These are phyloP conservation scores for Lerista edwardsae DNA, from an alignment of 2,797 vertebrate species.

Conservation along the genomic window DNA sequence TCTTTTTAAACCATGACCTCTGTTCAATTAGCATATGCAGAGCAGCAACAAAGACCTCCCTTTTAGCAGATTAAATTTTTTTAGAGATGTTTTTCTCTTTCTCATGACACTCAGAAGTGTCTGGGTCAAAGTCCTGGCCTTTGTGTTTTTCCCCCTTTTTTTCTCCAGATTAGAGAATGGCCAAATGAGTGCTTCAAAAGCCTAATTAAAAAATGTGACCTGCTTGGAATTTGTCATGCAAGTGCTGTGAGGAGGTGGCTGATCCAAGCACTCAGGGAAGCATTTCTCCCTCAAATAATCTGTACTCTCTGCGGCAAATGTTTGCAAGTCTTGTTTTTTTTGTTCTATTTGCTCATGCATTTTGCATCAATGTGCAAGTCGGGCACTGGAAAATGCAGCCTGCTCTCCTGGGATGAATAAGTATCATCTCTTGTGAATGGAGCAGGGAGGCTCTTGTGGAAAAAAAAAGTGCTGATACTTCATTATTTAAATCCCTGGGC, in stretches of 20 bases:
- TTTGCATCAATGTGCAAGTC: not conserved
- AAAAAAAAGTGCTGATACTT: not conserved
- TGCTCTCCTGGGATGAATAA: not conserved
- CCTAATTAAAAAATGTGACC: not conserved
- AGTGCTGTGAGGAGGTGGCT: not conserved
- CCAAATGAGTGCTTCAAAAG: not conserved
- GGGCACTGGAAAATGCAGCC: not conserved
- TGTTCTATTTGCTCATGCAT: not conserved
- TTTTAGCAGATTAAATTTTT: not conserved
- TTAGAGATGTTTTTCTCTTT: not conserved
- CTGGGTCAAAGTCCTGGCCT: rapidly evolving
- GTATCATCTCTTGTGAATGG: not conserved
- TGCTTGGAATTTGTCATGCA: slow-evolving; percentile 21
- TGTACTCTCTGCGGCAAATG: not conserved
- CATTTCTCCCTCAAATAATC: not conserved
- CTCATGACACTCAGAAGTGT: not conserved
- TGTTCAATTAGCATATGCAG: not conserved
- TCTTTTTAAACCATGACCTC: not conserved
- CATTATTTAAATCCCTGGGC: not conserved
- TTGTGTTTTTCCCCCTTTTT: too few species aligned
- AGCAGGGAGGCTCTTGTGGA: not conserved
- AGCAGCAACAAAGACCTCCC: not conserved
- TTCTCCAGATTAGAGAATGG: not conserved
- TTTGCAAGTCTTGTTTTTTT: not conserved
- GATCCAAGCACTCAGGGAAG: not conserved